Evolutionary conservation across 2,888 invertebrate genomes (phyloP).

Genomic region (Athripsodes cinereus): DNA sequence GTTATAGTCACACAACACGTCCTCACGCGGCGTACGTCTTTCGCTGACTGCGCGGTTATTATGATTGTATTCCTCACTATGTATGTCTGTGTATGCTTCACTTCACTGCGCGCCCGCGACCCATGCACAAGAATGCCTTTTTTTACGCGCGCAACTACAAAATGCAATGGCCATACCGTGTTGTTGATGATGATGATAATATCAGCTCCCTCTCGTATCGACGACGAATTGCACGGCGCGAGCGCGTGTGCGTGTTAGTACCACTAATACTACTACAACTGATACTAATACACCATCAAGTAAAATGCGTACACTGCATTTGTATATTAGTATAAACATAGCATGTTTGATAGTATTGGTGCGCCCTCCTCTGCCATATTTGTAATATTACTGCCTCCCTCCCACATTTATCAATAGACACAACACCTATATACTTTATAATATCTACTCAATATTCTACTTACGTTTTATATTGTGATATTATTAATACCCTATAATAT

Average conservation of each 20-base stretch:
- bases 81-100: constrained; percentile 31
- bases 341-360: neutral
- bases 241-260: neutral
- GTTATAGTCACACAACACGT: constrained; percentile 30
- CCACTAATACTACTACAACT: neutral
- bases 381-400: too few species aligned
- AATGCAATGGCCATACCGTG: constrained; percentile 22
- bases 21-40: constrained; percentile 40
- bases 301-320: too few species aligned
- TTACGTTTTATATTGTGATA: too few species aligned
- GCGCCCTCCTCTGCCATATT: neutral
- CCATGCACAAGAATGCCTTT: constrained; percentile 11
- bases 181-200: constrained; percentile 5
- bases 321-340: too few species aligned
- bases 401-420: neutral
- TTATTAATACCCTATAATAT: too few species aligned
- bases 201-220: constrained; percentile 19
- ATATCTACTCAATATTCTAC: too few species aligned
- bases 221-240: constrained; percentile 23
- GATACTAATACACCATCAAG: neutral
- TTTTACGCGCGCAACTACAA: constrained; percentile 22
- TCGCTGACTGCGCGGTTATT: constrained; percentile 23
- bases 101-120: constrained; percentile 36
- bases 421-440: too few species aligned
- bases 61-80: constrained; percentile 29